Percentiles rank a stretch among this genome's conserved stretches.
Evolutionary conservation across 2,888 invertebrate species (phyloP).

Genomic region (Glyphotaelius pellucidus): DNA sequence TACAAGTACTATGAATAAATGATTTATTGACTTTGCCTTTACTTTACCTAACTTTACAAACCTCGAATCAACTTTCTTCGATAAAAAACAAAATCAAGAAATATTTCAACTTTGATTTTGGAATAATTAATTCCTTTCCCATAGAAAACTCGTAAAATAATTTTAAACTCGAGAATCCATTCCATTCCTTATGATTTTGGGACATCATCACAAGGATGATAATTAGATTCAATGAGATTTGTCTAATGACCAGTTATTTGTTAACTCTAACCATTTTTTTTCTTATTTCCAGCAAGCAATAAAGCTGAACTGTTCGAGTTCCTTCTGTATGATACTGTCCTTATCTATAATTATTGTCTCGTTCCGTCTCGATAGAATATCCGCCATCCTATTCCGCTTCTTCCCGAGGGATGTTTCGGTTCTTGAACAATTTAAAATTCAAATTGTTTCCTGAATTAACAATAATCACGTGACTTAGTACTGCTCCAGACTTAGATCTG

Average conservation of each 20-base stretch:
- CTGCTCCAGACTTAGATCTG: neutral
- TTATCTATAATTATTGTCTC: neutral
- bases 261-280: neutral
- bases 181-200: too few species aligned
- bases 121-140: too few species aligned
- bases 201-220: neutral
- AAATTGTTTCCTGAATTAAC: constrained; percentile 40
- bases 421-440: constrained; percentile 32
- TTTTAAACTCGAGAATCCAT: neutral
- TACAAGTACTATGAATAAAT: too few species aligned
- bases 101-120: too few species aligned
- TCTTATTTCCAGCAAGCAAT: neutral
- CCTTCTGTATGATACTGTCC: neutral
- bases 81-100: too few species aligned
- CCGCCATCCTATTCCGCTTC: neutral
- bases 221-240: neutral
- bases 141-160: neutral
- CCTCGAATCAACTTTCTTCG: too few species aligned
- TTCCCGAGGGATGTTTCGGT: constrained; percentile 10
- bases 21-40: too few species aligned
- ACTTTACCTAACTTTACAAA: too few species aligned
- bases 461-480: constrained; percentile 28
- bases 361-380: neutral
- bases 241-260: neutral
- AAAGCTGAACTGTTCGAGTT: neutral